These are phyloP conservation scores for Haemorhous mexicanus DNA, from an alignment of 2,113 vertebrate genomes.

Conservation along the genomic window DNA sequence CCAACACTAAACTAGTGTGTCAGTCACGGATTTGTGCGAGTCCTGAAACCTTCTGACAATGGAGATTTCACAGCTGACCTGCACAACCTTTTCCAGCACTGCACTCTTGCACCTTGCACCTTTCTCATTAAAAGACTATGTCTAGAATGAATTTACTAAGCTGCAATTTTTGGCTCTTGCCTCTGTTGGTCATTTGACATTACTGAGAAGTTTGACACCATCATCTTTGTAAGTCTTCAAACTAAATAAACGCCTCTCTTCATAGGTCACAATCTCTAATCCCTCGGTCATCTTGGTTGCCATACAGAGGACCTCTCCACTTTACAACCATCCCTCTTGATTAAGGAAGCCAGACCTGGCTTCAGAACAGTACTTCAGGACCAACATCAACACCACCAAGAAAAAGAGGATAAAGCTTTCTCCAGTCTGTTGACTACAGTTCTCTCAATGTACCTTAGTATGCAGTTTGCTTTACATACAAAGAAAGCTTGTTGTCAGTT, in stretches of 20 bases:
- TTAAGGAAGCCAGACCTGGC: neutral
- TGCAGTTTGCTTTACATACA: neutral
- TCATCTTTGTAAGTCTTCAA: neutral
- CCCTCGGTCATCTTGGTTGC: neutral
- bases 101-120: neutral
- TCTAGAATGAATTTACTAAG: neutral
- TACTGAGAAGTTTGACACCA: neutral
- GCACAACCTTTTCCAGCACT: neutral
- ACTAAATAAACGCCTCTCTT: neutral
- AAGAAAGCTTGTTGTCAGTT: neutral
- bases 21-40: accelerated
- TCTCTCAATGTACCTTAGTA: neutral
- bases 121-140: neutral
- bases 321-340: neutral
- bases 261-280: neutral
- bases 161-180: neutral
- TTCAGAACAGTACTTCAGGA: neutral
- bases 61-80: neutral
- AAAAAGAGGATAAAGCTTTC: neutral
- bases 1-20: neutral
- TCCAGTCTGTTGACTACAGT: neutral
- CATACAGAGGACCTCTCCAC: neutral
- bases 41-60: neutral
- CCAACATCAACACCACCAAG: neutral
- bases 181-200: neutral